Evolutionary conservation across 2,888 invertebrate genomes (phyloP), one percentile per base, ranked within the genome.

Genomic region (Apamea sordens): DNA sequence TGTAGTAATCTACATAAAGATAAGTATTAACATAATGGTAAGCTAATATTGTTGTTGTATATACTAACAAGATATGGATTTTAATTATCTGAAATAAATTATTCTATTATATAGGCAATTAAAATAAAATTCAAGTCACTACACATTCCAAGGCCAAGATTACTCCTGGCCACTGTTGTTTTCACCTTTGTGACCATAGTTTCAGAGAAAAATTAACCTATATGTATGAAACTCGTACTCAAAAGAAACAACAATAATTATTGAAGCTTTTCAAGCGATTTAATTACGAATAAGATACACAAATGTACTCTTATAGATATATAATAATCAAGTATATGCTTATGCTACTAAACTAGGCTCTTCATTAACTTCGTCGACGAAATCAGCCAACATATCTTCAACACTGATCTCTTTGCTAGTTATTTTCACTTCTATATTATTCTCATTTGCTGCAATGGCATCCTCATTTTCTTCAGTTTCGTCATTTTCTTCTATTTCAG

Each of bases 311-410:
- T 41, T 77, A 63, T 15, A 61, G 63, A 73, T 18, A 11, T 44
- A 47, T 24, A 79, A 73, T 79, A 61, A 80, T 68, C 15, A 67
- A 80, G 44, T 74, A 73, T 69, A 76, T 3, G 76, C 82, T 82
- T 88, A 88, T n/a, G 59, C 11, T 53, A 81, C 71, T 82, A 84
- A 75, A 53, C 53, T 87, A 61, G 84, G 76, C 79, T 93, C 92
- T 77, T 95, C 95, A 87, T 92, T 93, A 5, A 96, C 94, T 93
- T 97, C 96, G 82, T 97, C 96, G 8, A 97, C 96, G 88, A 97
- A 97, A 91, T 96, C 96, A 28, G 96, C 96, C 79, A 97, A 86
- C 96, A 97, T 97, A 82, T 96, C 96, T 86, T 96, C 96, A 7
- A 96, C 94, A 11, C 91, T 91, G 4, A 92, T 87, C 75, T 82